phyloP scores from a whole-genome alignment of 2,113 vertebrate genomes.

The Opisthocomus hoazin region DNA sequence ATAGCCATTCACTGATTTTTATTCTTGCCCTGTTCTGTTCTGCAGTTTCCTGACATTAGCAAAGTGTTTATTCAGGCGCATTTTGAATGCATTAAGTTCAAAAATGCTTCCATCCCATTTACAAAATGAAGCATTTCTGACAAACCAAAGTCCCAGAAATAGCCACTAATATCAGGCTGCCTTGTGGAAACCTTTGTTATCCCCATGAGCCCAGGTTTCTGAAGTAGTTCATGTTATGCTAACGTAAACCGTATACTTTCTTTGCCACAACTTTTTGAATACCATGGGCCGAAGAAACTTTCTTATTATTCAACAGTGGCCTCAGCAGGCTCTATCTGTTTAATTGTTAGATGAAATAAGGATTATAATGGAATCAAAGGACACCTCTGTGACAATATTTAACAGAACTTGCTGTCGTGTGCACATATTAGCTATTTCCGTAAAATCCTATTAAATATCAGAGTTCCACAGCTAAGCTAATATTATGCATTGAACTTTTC shows the following conservation, averaged over 20 bases:
- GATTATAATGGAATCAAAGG: conserved; percentile 36
- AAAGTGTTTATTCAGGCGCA: not conserved
- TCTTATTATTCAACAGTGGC: not conserved
- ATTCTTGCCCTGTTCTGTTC: not conserved
- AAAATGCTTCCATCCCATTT: not conserved
- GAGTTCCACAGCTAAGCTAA: conserved; percentile 32
- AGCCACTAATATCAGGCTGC: not conserved
- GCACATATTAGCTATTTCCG: conserved; percentile 6
- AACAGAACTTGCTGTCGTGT: conserved; percentile 4
- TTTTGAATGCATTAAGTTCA: not conserved
- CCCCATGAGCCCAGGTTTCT: not conserved
- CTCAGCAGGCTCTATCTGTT: conserved; percentile 5
- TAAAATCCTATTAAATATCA: conserved; percentile 57
- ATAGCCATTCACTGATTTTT: not conserved
- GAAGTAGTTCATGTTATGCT: not conserved
- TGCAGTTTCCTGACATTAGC: not conserved
- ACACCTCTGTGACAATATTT: conserved; percentile 46
- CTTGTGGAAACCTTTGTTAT: not conserved
- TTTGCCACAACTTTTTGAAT: not conserved
- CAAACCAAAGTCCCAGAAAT: not conserved
- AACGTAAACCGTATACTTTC: not conserved
- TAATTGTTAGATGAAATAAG: conserved; percentile 38
- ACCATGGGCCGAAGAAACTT: not conserved
- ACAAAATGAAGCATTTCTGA: not conserved
- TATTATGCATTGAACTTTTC: conserved; percentile 38